Evolutionary conservation across 1,140 invertebrate species (phyloP).

Genomic region (Pygmarrhopalites habei): DNA sequence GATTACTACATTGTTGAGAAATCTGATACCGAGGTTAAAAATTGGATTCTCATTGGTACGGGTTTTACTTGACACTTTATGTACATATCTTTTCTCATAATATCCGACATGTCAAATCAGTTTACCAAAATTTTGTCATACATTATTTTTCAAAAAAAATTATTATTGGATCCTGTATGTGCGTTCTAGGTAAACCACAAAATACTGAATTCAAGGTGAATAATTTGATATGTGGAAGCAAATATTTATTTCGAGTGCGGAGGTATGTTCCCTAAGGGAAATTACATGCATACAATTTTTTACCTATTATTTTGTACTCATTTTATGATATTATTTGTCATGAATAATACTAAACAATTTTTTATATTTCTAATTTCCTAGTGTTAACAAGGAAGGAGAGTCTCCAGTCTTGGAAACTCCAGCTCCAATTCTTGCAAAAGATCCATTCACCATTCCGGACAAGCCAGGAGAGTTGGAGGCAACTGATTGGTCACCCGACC

Average conservation of each 20-base stretch:
- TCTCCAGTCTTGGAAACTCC: conserved; percentile 92
- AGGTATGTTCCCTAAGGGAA: no score
- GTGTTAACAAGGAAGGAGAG: conserved; percentile 91
- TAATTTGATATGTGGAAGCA: conserved; percentile 81
- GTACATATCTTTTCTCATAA: no score
- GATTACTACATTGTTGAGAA: conserved; percentile 94
- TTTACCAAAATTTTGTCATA: no score
- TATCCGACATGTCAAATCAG: no score
- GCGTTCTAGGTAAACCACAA: conserved; percentile 72
- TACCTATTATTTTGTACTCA: no score
- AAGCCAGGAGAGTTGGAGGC: conserved; percentile 77
- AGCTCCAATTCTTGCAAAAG: conserved; percentile 88
- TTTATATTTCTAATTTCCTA: no score
- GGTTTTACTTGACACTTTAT: no score
- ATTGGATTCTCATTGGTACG: conserved; percentile 83
- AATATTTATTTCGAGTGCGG: conserved; percentile 96
- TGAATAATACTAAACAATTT: not conserved
- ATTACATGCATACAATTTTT: no score
- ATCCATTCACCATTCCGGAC: conserved; percentile 83
- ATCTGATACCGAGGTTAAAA: conserved; percentile 79
- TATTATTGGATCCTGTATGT: no score
- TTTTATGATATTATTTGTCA: no score
- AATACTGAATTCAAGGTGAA: conserved; percentile 80
- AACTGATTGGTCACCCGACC: conserved; percentile 83
- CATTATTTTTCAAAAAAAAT: no score